Base-by-base conservation (phyloP, 2,113 vertebrate genomes). In the Calonectris borealis region DNA sequence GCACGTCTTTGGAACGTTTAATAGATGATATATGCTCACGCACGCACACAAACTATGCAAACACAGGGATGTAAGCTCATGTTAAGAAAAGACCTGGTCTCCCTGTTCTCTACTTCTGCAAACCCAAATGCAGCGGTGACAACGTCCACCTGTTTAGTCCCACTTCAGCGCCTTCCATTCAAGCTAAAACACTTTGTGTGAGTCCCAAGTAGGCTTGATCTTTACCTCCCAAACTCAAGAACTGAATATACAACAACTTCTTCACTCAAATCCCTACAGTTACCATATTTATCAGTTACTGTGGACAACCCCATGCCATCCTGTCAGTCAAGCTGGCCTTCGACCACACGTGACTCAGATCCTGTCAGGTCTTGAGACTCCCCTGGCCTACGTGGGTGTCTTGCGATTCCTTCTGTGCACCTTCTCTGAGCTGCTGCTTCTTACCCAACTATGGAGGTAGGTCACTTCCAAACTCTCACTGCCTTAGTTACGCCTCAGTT, bases 401-500 rank as follows among this genome's bases (percentile, higher is more conserved):
- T 44, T 38, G 18, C 1, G 3, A 83, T 48, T 77, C 16, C 65
- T 68, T 16, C 7, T 58, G 22, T 0, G 0, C 4, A 36, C 19
- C 18, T 55, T 73, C 46, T 68, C 49, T 61, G 44, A 86, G 60
- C 18, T 57, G 4, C 12, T 58, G 9, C 66, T 55, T 62, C 65
- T 85, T 36, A 36, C 32, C 9, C 44, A 49, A 19, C 29, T 21
- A 18, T 7, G 18, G 65, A 51, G 29, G 75, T 1, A 57, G 36
- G 19, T 38, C 29, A 44, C 66, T 83, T 44, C 15, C 36, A 58
- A 60, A 36, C 48, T 60, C 65, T 29, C 51, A 20, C 32, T 25
- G 36, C 60, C 48, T 79, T 15, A 66, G 34, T 36, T 52, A 60
- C 51, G 38, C 40, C 54, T 75, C 46, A 64, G 20, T 44, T 66